Base-by-base conservation (phyloP, 92 coral and sea anemone species). In the Diadumene lineata region DNA sequence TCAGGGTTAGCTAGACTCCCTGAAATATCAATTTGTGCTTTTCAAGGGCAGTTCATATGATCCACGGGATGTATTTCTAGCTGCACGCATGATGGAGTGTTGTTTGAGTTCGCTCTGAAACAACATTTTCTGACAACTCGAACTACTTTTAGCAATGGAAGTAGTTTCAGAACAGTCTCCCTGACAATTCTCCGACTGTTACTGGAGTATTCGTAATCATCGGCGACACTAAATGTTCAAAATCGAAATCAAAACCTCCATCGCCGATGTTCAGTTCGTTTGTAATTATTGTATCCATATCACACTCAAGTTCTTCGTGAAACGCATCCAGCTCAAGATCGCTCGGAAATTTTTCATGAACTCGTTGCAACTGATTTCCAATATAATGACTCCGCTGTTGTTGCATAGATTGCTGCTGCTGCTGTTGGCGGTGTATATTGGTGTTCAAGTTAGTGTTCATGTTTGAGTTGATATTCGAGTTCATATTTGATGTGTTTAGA, bases 221-320 rank as follows among this genome's bases (percentile, higher is more conserved):
- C 34, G 92, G 82, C 11, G 86, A 76, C 7, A 92, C 87, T 46
- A 92, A 75, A 60, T 96, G 93, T 70, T 96, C 99, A 13, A 96
- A 81, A 76, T 96, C 93, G 56, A 96, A 82, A 71, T 96, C 99
- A 60, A 96, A 87, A 11, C 89, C 91, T 17, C 98, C 99, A 80
- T 96, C 99, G 31, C 96, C 93, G 79, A 94, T 91, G 43, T 81
- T 89, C 13, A 85, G 43, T 50, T 96, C 99, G 34, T 79, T 85
- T 27, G 88, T 87, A 30, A 96, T 87, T 6, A 96, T 90, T 2
- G 90, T 79, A 53, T 96, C 97, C 30, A 96, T 90, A 75, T 96
- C 99, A 76, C 99, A 96, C 33, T 92, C 92, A 15, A 96, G 66
- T 25, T 79, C 98, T 0, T 87, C 86, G 53, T 87, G 76, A 43